Percentiles rank a stretch among this genome's conserved stretches.
phyloP scores from a whole-genome alignment of 1,140 invertebrate species.

The Trichoplusia ni region DNA sequence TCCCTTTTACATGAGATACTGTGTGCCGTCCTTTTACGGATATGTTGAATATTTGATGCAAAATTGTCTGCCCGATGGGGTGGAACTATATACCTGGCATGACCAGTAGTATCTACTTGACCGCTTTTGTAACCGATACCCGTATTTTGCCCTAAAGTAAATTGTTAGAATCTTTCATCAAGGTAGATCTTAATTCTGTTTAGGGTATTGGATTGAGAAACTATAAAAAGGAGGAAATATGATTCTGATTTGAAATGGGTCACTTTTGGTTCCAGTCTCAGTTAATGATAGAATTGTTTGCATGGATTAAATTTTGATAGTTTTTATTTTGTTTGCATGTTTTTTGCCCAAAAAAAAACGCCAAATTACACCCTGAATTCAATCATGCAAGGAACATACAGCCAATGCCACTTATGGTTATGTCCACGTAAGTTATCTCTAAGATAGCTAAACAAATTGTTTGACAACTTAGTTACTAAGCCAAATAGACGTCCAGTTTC shows the following conservation, averaged over 20 bases:
- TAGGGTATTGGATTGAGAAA: not conserved
- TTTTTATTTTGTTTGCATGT: too few relatives aligned
- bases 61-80: conserved; percentile 29
- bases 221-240: too few relatives aligned
- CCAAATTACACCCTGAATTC: too few relatives aligned
- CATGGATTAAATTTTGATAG: too few relatives aligned
- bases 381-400: too few relatives aligned
- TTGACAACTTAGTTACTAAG: conserved; percentile 19
- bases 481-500: conserved; percentile 7
- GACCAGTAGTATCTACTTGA: not conserved
- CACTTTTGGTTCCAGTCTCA: too few relatives aligned
- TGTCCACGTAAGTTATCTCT: not conserved
- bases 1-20: conserved; percentile 24
- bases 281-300: too few relatives aligned
- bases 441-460: not conserved
- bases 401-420: conserved; percentile 3
- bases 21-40: conserved; percentile 21
- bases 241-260: too few relatives aligned
- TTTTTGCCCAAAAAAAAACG: too few relatives aligned
- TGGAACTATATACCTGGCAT: conserved; percentile 1
- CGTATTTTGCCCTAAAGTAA: not conserved
- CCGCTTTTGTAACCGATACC: conserved; percentile 4
- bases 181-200: not conserved
- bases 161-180: conserved; percentile 9
- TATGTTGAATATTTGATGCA: conserved; percentile 40